These are phyloP conservation scores for Lophura nycthemera DNA, from an alignment of 2,113 vertebrate genomes.

Conservation along the genomic window DNA sequence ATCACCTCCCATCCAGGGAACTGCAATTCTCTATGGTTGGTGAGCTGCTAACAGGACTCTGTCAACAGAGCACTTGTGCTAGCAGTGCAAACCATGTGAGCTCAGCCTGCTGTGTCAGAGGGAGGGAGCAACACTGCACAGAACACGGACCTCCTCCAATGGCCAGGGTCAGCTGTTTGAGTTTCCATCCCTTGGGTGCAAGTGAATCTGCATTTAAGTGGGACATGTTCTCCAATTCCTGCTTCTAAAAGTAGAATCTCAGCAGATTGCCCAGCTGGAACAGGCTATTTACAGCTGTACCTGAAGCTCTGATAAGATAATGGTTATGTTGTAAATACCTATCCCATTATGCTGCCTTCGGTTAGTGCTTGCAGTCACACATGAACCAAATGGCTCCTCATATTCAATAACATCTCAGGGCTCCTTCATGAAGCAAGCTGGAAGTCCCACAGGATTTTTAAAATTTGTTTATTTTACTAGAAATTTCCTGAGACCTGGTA, in stretches of 20 bases:
- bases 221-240: slow-evolving; percentile 24
- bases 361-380: slow-evolving; percentile 48
- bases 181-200: neutral
- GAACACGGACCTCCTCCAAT: neutral
- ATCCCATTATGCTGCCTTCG: slow-evolving; percentile 48
- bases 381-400: slow-evolving; percentile 8
- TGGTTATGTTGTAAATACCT: slow-evolving; percentile 69
- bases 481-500: slow-evolving; percentile 23
- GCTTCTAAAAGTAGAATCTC: slow-evolving; percentile 66
- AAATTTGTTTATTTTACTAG: neutral
- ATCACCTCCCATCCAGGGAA: neutral
- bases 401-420: slow-evolving; percentile 20
- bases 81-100: rapidly evolving
- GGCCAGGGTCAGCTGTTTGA: neutral
- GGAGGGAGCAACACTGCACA: rapidly evolving
- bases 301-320: slow-evolving; percentile 74
- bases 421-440: neutral
- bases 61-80: rapidly evolving
- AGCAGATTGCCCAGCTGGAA: slow-evolving; percentile 57
- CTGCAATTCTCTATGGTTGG: neutral
- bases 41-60: neutral
- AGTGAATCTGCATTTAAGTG: slow-evolving; percentile 36
- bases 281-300: slow-evolving; percentile 63
- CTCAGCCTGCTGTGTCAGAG: neutral
- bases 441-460: neutral